phyloP scores from a whole-genome alignment of 2,888 invertebrate species.

The Acanthosepion pharaonis region DNA sequence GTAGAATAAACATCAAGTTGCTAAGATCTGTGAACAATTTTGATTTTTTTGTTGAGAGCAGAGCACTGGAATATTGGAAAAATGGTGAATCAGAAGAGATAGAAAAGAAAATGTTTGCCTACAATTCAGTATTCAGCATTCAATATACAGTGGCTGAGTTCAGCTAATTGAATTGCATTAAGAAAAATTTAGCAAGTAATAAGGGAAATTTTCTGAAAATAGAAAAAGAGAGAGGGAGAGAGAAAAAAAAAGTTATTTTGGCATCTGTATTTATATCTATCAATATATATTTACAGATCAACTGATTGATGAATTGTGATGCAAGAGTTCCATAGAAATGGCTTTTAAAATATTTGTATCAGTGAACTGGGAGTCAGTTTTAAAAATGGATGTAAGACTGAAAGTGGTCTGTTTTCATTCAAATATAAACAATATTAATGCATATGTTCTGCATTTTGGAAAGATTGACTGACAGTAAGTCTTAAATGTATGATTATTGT shows the following conservation, averaged over 20 bases:
- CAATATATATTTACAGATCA: background rate
- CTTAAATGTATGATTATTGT: background rate
- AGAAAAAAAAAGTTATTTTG: background rate
- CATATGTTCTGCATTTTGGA: background rate
- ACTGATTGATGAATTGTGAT: background rate
- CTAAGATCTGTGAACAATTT: conserved; percentile 16
- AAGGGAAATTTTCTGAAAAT: background rate
- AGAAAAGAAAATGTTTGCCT: background rate
- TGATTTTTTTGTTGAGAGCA: background rate
- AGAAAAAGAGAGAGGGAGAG: background rate
- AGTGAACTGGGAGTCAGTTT: background rate
- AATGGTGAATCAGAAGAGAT: background rate
- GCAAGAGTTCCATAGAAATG: background rate
- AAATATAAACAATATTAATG: background rate
- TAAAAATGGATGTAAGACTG: background rate
- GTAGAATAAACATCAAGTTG: background rate
- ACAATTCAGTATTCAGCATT: background rate
- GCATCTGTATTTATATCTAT: background rate
- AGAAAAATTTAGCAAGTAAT: background rate
- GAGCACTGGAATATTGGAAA: background rate
- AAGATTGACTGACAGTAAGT: background rate
- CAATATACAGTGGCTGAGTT: background rate
- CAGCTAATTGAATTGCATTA: background rate
- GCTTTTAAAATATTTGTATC: conserved; percentile 18
- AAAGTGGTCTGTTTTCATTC: background rate